Base-by-base conservation (phyloP, 2,113 vertebrate genomes). In the Indicator maculatus region DNA sequence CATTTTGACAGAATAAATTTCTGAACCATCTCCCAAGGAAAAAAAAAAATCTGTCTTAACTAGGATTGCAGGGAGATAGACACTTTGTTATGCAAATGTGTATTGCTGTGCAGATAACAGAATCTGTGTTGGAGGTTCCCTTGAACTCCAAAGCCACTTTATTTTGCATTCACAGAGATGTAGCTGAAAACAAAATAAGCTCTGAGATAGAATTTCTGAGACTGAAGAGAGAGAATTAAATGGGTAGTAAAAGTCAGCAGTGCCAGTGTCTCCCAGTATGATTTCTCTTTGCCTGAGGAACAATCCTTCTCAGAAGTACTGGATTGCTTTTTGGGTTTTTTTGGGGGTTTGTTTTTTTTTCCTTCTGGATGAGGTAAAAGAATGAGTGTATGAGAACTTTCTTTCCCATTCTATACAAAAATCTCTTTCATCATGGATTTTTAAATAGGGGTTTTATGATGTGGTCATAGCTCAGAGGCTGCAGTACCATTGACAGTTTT, bases 31-130 rank as follows among this genome's bases (percentile, higher is more conserved):
- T 21, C 88, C 26, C 50, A 82, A 78, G 61, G 65, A 83, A 77
- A 65, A 86, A 80, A 80, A 23, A 50, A 23, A 52, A 13, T 65
- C 14, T 30, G 81, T 91, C 83, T 93, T 93, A 88, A 75, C 75
- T 71, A 81, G 83, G 76, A 93, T 93, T 88, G 94, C 72, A 88
- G 44, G 39, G 81, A 72, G 76, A 83, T 64, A 77, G 67, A 59
- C 77, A 67, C 47, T 93, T 95, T 93, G 69, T 95, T 90, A 95
- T 93, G 88, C 73, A 93, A 94, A 96, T 91, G 4, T 21, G 12
- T 17, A 24, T 78, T 94, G 90, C 53, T 93, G 11, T 86, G 73
- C 58, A 84, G 76, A 69, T 4, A 5, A 80, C 87, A 58, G 86
- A 93, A 95, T 88, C 53, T 61, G 83, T 2, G 3, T 81, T 55